Conservation (phyloP, 2,888 invertebrate genomes). For the Hololepta plana region DNA sequence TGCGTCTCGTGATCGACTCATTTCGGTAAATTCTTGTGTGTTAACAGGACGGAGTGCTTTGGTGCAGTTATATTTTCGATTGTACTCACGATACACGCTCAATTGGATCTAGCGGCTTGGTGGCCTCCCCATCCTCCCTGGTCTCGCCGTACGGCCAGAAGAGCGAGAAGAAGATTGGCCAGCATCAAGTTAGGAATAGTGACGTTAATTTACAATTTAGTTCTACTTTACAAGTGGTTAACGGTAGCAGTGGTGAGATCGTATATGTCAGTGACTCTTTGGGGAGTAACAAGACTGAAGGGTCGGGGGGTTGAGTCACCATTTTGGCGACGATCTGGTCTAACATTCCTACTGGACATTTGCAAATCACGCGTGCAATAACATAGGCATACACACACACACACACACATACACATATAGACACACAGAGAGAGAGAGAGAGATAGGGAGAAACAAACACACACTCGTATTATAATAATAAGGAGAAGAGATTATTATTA, state of each 20-base stretch:
- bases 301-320: slow-evolving; percentile 18
- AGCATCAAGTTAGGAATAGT: slow-evolving; percentile 14
- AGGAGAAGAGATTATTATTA: no score
- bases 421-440: slow-evolving; percentile 1
- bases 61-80: slow-evolving; percentile 30
- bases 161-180: no score
- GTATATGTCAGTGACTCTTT: slow-evolving; percentile 19
- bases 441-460: not conserved
- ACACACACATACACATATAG: slow-evolving; percentile 2
- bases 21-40: no score
- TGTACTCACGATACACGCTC: slow-evolving; percentile 25
- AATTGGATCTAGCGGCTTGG: slow-evolving; percentile 24
- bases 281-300: slow-evolving; percentile 17
- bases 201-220: slow-evolving; percentile 23
- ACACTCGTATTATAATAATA: not conserved
- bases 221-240: slow-evolving; percentile 22
- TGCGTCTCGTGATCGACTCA: no score
- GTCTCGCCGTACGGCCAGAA: no score
- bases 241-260: slow-evolving; percentile 17
- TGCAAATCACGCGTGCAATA: slow-evolving; percentile 18
- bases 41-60: slow-evolving; percentile 28
- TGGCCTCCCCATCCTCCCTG: slow-evolving; percentile 16
- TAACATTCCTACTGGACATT: slow-evolving; percentile 23
- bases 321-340: slow-evolving; percentile 16
- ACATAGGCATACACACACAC: slow-evolving; percentile 10